Percentiles rank a stretch among this genome's conserved stretches.
These are phyloP conservation scores for Trachelus iudaicus DNA, from an alignment of 2,888 invertebrate species.

Conservation along the genomic window DNA sequence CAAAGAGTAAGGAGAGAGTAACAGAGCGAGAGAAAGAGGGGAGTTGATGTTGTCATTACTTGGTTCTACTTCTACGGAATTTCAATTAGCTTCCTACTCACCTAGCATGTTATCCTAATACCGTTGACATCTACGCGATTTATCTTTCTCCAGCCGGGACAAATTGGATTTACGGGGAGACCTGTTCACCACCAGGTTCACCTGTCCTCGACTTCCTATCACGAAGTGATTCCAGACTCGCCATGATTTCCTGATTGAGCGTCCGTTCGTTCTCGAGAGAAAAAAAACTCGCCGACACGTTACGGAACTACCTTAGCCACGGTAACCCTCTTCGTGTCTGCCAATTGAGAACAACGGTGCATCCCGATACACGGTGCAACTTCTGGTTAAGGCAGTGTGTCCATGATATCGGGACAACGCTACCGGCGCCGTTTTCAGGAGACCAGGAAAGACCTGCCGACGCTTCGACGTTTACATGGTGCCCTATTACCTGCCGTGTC, in stretches of 20 bases:
- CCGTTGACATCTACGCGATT: constrained; percentile 57
- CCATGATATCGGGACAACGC: constrained; percentile 19
- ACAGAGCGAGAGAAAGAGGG: no score
- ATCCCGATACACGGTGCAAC: no score
- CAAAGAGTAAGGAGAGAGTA: no score
- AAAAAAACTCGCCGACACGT: constrained; percentile 31
- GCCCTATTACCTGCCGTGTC: constrained; percentile 36
- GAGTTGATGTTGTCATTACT: no score
- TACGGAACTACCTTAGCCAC: no score
- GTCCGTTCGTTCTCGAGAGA: constrained; percentile 40
- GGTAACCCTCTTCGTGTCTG: no score
- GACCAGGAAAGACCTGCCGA: constrained; percentile 25
- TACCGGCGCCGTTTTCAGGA: constrained; percentile 25
- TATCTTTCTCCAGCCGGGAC: constrained; percentile 51
- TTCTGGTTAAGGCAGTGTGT: no score
- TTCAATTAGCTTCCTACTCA: constrained; percentile 9
- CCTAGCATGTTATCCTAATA: constrained; percentile 45
- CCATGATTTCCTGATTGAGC: constrained; percentile 50
- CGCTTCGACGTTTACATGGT: constrained; percentile 26
- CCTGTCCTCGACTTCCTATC: background rate
- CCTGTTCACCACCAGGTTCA: constrained; percentile 5
- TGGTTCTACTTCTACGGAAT: no score
- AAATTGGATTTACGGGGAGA: constrained; percentile 39
- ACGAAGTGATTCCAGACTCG: constrained; percentile 6
- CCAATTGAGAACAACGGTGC: no score